A percentile compares a stretch with the other conserved stretches of the same genome.
These are phyloP conservation scores for Tyrophagus putrescentiae DNA, from an alignment of 1,140 invertebrate genomes.

Conservation along the genomic window DNA sequence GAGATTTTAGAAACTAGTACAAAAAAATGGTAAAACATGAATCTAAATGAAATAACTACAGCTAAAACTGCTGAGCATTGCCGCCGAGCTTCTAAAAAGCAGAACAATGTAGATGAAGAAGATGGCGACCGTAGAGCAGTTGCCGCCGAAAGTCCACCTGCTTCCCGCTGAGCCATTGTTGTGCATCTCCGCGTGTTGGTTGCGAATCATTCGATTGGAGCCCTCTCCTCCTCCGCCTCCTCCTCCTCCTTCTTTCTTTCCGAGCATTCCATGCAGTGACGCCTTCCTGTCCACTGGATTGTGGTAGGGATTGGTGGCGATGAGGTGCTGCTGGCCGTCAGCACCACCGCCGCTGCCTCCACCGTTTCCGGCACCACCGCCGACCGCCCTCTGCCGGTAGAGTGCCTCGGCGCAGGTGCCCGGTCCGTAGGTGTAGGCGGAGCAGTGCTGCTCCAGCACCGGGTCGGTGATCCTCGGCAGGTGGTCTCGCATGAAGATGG, in stretches of 20 bases:
- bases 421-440: slow-evolving; percentile 24
- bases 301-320: neutral
- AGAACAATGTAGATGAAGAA: too few relatives aligned
- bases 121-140: slow-evolving; percentile 1
- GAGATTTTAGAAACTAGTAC: too few relatives aligned
- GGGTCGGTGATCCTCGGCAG: slow-evolving; percentile 25
- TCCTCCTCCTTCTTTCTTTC: too few relatives aligned
- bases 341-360: neutral
- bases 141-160: neutral
- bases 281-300: too few relatives aligned
- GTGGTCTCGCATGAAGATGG: slow-evolving; percentile 22
- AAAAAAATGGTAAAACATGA: too few relatives aligned
- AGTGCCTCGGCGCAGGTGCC: slow-evolving; percentile 21
- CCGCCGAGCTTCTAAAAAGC: too few relatives aligned
- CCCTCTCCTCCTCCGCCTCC: neutral
- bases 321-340: neutral
- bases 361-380: neutral
- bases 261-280: too few relatives aligned
- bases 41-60: too few relatives aligned
- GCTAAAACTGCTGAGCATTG: too few relatives aligned
- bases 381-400: neutral
- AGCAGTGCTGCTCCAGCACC: slow-evolving; percentile 26
- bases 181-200: neutral
- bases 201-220: slow-evolving; percentile 1
- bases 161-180: too few relatives aligned